Evolutionary conservation across 2,797 vertebrate genomes (phyloP), one percentile per base, ranked within the genome.

Genomic region (Siniperca undulata): DNA sequence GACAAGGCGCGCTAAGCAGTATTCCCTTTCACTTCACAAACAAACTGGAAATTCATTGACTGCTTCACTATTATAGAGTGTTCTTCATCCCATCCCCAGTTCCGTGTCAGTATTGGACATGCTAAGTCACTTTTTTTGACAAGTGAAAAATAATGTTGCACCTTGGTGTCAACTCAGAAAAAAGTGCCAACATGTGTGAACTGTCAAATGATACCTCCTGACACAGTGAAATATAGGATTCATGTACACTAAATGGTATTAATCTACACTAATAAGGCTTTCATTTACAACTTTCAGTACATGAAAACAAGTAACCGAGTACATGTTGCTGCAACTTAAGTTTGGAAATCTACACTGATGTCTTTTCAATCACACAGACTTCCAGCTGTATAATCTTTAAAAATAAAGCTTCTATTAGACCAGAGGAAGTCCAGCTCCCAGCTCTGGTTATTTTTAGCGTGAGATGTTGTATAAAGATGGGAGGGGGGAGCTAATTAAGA

Each of bases 1-100:
- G 79, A 92, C 87, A 85, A 81, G 85, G 82, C 89, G 85, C 74
- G 68, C 88, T 84, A 46, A 88, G 92, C 71, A 88, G 72, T 82
- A 84, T 94, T 88, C 78, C 83, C 79, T 93, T 94, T 93, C 89
- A 90, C 93, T 95, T 92, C 88, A 92, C 82, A 93, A 92, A 94
- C 89, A 92, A 91, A 84, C 84, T 83, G 60, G 84, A 93, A 89
- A 90, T 90, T 84, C 90, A 91, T 90, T 93, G 89, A 93, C 88
- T 86, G 70, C 58, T 82, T 61, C 52, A 52, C 74, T 80, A 36
- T 91, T 74, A 88, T 83, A 89, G 70, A 62, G 83, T 71, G 77
- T 88, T 88, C 84, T 66, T 82, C 77, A 70, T 65, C 22, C 46
- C 68, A 19, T 44, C 36, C 17, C 17, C 1, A 6, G 5, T n/a